These are phyloP conservation scores for Xenus cinereus DNA, from an alignment of 2,113 vertebrate genomes.

Conservation along the genomic window DNA sequence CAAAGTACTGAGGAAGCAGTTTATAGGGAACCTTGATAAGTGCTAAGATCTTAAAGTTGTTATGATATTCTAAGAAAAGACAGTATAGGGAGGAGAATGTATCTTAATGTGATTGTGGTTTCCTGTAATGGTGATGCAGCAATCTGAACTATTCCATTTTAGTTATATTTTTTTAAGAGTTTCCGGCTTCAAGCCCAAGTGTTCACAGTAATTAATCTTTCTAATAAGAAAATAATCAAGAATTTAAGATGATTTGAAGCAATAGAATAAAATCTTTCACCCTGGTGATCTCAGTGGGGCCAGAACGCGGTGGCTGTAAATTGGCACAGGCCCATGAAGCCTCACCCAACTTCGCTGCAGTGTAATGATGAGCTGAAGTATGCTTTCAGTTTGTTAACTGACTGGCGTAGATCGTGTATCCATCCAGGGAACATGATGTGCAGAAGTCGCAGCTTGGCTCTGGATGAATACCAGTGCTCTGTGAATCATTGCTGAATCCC, in stretches of 20 bases:
- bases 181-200: neutral
- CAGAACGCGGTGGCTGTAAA: neutral
- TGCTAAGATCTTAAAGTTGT: neutral
- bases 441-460: constrained; percentile 36
- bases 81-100: neutral
- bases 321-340: neutral
- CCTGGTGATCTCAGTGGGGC: neutral
- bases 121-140: neutral
- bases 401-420: neutral
- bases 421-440: constrained; percentile 57
- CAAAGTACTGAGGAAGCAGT: neutral
- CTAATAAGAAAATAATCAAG: neutral
- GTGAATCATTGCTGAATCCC: constrained; percentile 30
- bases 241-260: neutral
- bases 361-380: neutral
- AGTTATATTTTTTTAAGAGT: neutral
- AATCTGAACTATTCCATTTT: neutral
- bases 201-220: neutral
- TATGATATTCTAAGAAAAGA: neutral
- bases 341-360: neutral
- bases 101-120: neutral
- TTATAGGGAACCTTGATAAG: neutral
- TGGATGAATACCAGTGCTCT: constrained; percentile 27
- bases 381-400: constrained; percentile 57
- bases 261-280: neutral